phyloP scores from a whole-genome alignment of 2,797 vertebrate genomes.

The Sebastes iracundus region DNA sequence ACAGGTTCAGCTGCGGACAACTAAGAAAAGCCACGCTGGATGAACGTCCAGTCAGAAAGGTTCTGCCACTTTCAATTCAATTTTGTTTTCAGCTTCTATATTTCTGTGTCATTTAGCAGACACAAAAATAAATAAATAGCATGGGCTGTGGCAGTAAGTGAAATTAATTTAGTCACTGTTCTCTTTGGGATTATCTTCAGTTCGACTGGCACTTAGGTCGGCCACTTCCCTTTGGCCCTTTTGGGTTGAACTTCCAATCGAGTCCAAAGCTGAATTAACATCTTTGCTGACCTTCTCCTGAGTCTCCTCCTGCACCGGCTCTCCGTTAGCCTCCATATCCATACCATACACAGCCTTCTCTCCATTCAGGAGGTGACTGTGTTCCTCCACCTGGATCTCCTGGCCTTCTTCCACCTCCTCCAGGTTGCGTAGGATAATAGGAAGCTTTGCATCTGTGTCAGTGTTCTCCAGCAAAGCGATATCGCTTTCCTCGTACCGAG shows the following conservation, averaged over 20 bases:
- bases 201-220: conserved; percentile 76
- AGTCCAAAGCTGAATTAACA: conserved; percentile 39
- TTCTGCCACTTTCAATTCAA: conserved; percentile 44
- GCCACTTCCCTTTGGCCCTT: conserved; percentile 60
- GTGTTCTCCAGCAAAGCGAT: conserved; percentile 90
- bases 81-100: conserved; percentile 49
- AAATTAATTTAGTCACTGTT: conserved; percentile 61
- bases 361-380: conserved; percentile 80
- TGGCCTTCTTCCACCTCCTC: conserved; percentile 83
- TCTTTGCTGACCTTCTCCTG: conserved; percentile 19
- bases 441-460: conserved; percentile 86
- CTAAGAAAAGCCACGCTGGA: conserved; percentile 48
- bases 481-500: conserved; percentile 89
- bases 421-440: conserved; percentile 89
- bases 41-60: conserved; percentile 31
- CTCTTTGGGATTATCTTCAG: conserved; percentile 85
- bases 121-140: conserved; percentile 80
- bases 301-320: conserved; percentile 16
- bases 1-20: conserved; percentile 27
- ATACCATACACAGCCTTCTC: conserved; percentile 82
- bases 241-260: neutral
- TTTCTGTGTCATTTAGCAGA: conserved; percentile 70
- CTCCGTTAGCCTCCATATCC: conserved; percentile 29
- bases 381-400: conserved; percentile 67
- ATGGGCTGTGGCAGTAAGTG: conserved; percentile 43